Evolutionary conservation across 2,113 vertebrate genomes (phyloP), one percentile per base, ranked within the genome.

Genomic region (Sceloporus tristichus): DNA sequence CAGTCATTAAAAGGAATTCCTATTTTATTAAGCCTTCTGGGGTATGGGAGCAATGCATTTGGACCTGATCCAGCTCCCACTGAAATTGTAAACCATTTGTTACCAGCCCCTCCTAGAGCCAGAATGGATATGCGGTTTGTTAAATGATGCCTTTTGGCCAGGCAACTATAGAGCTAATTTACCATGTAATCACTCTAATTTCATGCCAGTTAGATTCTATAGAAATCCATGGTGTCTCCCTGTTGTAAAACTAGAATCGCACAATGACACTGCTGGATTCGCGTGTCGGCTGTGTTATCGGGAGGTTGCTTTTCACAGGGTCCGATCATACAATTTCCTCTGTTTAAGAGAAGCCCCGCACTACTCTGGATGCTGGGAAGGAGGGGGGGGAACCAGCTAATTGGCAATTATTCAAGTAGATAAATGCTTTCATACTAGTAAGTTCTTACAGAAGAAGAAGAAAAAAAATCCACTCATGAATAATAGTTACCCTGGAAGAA

Each of bases 401-500:
- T 53, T 29, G 85, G 85, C 80, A 76, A 53, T 86, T 74, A 71
- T 29, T 62, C 53, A 65, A 59, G 23, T 14, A 74, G 19, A 89
- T 86, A 76, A 89, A 89, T 68, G 1, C 0, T 42, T 42, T 79
- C 7, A 27, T 65, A 66, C 62, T 68, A 73, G 4, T 0, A 1
- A 34, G 82, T 78, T 82, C 21, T 48, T 29, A 62, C 0, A 79
- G 34, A 42, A 82, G 79, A 25, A 59, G 11, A 56, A 42, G 11
- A 56, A 66, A 5, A 34, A 70, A 29, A 66, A 87, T 0, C 0
- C 23, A 70, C 56, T 0, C 0, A 10, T 85, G 86, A 90, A 85
- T 73, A 66, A 77, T 56, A 87, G 71, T 89, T 89, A 80, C 84
- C 89, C 91, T 89, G 84, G 88, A 90, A 94, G 88, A 82, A 90